phyloP scores from a whole-genome alignment of 2,113 vertebrate genomes.

The Orycteropus afer region DNA sequence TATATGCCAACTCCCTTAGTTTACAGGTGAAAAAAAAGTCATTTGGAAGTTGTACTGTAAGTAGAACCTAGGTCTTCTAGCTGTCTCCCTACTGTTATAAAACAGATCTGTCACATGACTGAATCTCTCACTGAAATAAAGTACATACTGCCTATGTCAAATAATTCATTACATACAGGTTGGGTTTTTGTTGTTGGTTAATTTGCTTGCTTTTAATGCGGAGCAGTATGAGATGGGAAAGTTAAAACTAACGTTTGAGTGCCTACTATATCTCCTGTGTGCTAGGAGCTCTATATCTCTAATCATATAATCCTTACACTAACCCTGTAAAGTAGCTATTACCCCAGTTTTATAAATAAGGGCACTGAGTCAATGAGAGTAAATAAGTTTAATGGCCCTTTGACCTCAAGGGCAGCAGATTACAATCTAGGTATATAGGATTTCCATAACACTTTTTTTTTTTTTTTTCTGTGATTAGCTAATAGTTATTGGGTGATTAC shows the following conservation, averaged over 20 bases:
- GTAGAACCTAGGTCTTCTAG: slow-evolving; percentile 5
- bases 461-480: not conserved
- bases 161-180: slow-evolving; percentile 47
- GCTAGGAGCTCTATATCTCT: not conserved
- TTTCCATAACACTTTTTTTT: not conserved
- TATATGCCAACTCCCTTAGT: not conserved
- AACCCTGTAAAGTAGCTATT: not conserved
- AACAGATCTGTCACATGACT: slow-evolving; percentile 47
- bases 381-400: not conserved
- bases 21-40: not conserved
- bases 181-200: slow-evolving; percentile 51
- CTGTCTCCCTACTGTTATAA: not conserved
- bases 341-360: slow-evolving; percentile 46
- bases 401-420: not conserved
- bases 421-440: not conserved
- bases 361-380: not conserved
- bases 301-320: slow-evolving; percentile 37
- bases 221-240: slow-evolving; percentile 41
- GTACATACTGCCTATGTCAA: slow-evolving; percentile 11
- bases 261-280: slow-evolving; percentile 26
- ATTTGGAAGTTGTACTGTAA: slow-evolving; percentile 41
- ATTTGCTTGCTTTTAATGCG: slow-evolving; percentile 61
- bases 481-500: not conserved
- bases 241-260: slow-evolving; percentile 48
- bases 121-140: slow-evolving; percentile 63